Evolutionary conservation across 2,888 invertebrate species (phyloP), one percentile per base, ranked within the genome.

Genomic region (Leptura quadrifasciata): DNA sequence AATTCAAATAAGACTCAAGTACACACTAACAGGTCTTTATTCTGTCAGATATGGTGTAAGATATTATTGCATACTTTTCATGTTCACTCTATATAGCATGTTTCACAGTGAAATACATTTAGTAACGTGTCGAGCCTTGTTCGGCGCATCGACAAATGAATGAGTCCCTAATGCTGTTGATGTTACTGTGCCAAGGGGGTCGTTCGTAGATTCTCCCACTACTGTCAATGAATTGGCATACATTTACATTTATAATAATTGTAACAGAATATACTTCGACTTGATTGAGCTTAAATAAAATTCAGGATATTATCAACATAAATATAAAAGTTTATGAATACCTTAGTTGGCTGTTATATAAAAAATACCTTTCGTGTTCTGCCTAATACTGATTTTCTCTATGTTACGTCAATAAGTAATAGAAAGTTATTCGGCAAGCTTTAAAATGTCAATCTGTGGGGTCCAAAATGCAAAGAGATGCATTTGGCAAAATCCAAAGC

Each of bases 191-290:
- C 81, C 86, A 82, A 80, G 87, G 85, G 86, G 85, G 83, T 80
- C 84, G 84, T 87, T 87, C 83, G 79, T 81, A 81, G 82, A 83
- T 84, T 84, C 83, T 81, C 84, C 84, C 84, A 84, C 84, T 84
- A 84, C 82, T 79, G 81, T 80, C 85, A 86, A 87, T 85, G 84
- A 86, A 86, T 86, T 86, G 84, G 85, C 86, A 86, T 85, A 86
- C 85, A 85, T 86, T 85, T 84, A 84, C 85, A 86, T 86, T 60
- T 27, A 60, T 27, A 60, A 27, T 2, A 27, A 27, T 5, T 15
- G 27, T n/a, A 60, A 60, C 27, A 27, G n/a, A 27, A n/a, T n/a
- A 47, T n/a, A n/a, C n/a, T 5, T n/a, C 12, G n/a, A n/a, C 15
- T 4, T 15, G 5, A n/a, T 47, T 15, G 27, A 27, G 12, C 27